Base-by-base conservation (phyloP, 2,888 invertebrate genomes). In the Epistrophella euchroma region DNA sequence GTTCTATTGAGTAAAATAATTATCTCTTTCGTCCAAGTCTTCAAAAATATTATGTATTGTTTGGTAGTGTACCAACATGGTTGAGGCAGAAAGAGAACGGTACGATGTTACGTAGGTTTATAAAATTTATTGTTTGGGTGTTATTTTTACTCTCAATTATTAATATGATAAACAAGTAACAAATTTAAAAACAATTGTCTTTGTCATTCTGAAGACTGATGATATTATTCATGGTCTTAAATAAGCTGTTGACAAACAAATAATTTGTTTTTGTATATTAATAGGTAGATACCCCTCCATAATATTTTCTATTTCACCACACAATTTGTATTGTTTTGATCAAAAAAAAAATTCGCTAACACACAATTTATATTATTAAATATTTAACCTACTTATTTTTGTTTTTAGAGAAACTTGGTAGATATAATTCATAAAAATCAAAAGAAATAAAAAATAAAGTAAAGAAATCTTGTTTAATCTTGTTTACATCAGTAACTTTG, bases 381-480 rank as follows among this genome's bases (percentile, higher is more conserved):
- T 68, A 68, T 52, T 68, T 68, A 68, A 68, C 68, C 68, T 50
- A 68, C 68, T 68, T 68, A 22, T 43, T 71, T 71, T 40, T 52
- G 50, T n/a, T 28, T 55, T 25, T n/a, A 55, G 50, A 70, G 55
- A 70, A 50, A 68, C 32, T 66, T 56, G n/a, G 28, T 55, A 55
- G 28, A 6, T 32, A 32, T 32, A 32, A 37, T 58, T 40, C 60
- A 60, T 22, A 60, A 60, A 60, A 60, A 60, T 7, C 6, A 37
- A 37, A 37, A 37, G 19, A 22, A 50, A 19, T 35, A 25, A 50
- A 22, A 55, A 70, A n/a, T 22, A 50, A 45, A n/a, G 32, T 47
- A 32, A 68, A 55, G 70, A 71, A 71, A 71, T 71, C 45, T 56
- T 71, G 56, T 68, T 68, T 52, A 71, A 71, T 71, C 45, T 56